Conservation (phyloP, 2,797 vertebrate species). For the Alca torda region DNA sequence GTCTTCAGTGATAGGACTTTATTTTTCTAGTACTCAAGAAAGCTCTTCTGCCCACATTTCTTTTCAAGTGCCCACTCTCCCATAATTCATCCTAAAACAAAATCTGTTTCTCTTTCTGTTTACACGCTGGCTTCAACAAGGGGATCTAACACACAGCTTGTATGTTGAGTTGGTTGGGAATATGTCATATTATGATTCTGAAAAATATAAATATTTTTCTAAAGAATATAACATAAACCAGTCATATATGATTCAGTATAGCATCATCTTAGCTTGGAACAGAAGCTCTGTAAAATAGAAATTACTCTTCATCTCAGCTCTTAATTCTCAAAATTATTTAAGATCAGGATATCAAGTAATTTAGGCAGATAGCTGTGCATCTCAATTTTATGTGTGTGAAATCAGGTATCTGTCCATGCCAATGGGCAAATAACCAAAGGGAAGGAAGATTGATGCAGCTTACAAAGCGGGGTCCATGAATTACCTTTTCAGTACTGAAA, state of each 20-base stretch:
- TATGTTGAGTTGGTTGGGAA: not conserved
- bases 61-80: not conserved
- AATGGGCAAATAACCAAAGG: not conserved
- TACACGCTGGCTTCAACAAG: not conserved
- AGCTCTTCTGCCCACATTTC: not conserved
- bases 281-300: not conserved
- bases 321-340: not conserved
- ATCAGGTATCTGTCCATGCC: not conserved
- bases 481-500: not conserved
- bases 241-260: not conserved
- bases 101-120: slow-evolving; percentile 10
- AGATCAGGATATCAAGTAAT: not conserved
- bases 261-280: not conserved
- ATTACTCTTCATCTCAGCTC: not conserved
- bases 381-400: not conserved
- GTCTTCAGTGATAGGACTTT: not conserved
- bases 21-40: not conserved
- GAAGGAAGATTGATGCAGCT: not conserved
- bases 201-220: slow-evolving; percentile 5
- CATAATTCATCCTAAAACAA: not conserved
- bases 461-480: not conserved
- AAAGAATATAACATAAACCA: not conserved
- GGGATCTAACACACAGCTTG: not conserved
- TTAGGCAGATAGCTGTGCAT: not conserved
- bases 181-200: not conserved